A percentile compares a stretch with the other conserved stretches of the same genome.
These are phyloP conservation scores for Nomada lathburiana DNA, from an alignment of 2,888 invertebrate genomes.

Conservation along the genomic window DNA sequence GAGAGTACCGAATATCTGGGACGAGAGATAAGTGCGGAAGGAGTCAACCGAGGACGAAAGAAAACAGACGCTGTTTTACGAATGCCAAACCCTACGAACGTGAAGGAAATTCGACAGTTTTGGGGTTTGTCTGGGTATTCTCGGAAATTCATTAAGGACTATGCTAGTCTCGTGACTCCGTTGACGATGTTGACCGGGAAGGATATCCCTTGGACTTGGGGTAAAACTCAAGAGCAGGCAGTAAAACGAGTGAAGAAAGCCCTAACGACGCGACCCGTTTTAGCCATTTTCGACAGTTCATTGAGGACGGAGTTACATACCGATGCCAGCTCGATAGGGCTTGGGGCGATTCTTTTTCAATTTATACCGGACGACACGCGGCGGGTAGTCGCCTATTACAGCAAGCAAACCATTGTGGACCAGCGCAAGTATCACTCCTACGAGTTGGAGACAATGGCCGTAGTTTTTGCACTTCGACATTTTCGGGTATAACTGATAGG, in stretches of 20 bases:
- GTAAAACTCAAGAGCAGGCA: neutral
- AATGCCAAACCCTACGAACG: neutral
- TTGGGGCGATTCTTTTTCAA: slow-evolving; percentile 78
- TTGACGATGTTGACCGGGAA: slow-evolving; percentile 40
- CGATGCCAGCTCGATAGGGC: slow-evolving; percentile 76
- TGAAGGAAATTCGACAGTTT: neutral
- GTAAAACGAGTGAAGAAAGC: slow-evolving; percentile 59
- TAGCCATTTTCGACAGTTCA: slow-evolving; percentile 70
- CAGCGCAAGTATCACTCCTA: slow-evolving; percentile 35
- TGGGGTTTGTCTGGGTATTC: slow-evolving; percentile 2
- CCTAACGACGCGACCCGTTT: slow-evolving; percentile 64
- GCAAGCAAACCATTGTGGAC: slow-evolving; percentile 21
- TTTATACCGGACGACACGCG: slow-evolving; percentile 25
- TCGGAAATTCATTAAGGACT: slow-evolving; percentile 34
- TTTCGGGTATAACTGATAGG: slow-evolving; percentile 30
- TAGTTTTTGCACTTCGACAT: neutral
- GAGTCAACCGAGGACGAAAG: no score
- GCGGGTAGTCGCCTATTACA: slow-evolving; percentile 74
- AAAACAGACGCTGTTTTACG: no score
- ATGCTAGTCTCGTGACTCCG: slow-evolving; percentile 5
- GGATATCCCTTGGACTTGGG: slow-evolving; percentile 24
- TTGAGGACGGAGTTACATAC: slow-evolving; percentile 76
- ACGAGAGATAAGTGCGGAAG: no score
- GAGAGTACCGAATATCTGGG: no score
- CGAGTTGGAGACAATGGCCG: slow-evolving; percentile 50